Conservation (phyloP, 2,888 invertebrate genomes). For the Drosophila colorata region DNA sequence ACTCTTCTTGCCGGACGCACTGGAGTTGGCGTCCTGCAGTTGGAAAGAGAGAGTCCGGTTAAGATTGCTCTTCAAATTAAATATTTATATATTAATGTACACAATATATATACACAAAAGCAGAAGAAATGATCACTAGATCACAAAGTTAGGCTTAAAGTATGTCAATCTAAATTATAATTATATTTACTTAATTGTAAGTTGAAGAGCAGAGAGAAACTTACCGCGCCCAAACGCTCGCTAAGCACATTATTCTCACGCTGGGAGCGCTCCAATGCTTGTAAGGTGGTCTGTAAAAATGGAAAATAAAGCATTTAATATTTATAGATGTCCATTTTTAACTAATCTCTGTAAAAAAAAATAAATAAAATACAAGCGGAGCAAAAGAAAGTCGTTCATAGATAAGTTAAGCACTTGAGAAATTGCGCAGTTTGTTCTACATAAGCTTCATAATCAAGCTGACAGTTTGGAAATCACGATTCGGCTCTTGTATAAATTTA, state of each 20-base stretch:
- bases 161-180: conserved; percentile 2
- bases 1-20: conserved; percentile 86
- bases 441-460: conserved; percentile 66
- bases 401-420: conserved; percentile 65
- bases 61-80: background rate
- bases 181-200: background rate
- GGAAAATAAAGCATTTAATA: conserved; percentile 2
- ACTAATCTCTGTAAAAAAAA: conserved; percentile 27
- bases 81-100: background rate
- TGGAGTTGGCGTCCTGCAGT: conserved; percentile 80
- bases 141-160: conserved; percentile 5
- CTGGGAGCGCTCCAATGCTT: conserved; percentile 90
- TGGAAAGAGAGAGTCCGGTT: background rate
- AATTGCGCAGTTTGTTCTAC: conserved; percentile 66
- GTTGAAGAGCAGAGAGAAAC: conserved; percentile 17
- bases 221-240: conserved; percentile 89
- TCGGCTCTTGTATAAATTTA: conserved; percentile 36
- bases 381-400: conserved; percentile 63
- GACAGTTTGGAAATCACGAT: conserved; percentile 62
- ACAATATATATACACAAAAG: background rate
- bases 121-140: conserved; percentile 1
- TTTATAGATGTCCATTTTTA: conserved; percentile 15
- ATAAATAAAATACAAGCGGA: conserved; percentile 14
- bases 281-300: conserved; percentile 86
- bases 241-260: conserved; percentile 90